A percentile compares a stretch with the other conserved stretches of the same genome.
Evolutionary conservation across 2,113 vertebrate genomes (phyloP).

Genomic region (Pica pica): DNA sequence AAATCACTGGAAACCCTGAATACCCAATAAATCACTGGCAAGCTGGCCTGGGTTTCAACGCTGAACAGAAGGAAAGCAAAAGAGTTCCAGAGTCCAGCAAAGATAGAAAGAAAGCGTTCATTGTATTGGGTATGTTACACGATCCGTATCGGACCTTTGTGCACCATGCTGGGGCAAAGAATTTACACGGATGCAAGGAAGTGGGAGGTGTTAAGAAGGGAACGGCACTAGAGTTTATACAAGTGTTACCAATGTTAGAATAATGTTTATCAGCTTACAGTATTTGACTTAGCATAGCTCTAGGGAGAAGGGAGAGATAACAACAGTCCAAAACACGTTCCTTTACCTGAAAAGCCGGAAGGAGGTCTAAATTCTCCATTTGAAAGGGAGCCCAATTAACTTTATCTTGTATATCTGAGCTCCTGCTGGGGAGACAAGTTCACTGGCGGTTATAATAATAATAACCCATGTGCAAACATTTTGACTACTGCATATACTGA

Average conservation of each 20-base stretch:
- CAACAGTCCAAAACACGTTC: slow-evolving; percentile 43
- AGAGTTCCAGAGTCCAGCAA: slow-evolving; percentile 16
- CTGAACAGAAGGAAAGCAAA: slow-evolving; percentile 34
- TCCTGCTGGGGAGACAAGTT: slow-evolving; percentile 46
- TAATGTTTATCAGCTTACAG: slow-evolving; percentile 54
- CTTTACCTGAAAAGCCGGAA: slow-evolving; percentile 54
- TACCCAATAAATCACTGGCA: slow-evolving; percentile 46
- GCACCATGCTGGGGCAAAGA: slow-evolving; percentile 27
- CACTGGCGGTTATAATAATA: slow-evolving; percentile 44
- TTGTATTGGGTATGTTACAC: slow-evolving; percentile 27
- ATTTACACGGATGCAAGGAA: slow-evolving; percentile 42
- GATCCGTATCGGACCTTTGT: slow-evolving; percentile 22
- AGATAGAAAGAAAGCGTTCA: slow-evolving; percentile 12
- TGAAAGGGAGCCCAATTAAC: slow-evolving; percentile 47
- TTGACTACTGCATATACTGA: background rate
- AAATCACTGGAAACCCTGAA: slow-evolving; percentile 31
- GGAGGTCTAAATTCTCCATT: slow-evolving; percentile 39
- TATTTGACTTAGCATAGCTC: slow-evolving; percentile 58
- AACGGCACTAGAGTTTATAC: background rate
- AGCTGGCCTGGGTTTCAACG: background rate
- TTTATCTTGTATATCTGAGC: slow-evolving; percentile 57
- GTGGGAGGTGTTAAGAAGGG: slow-evolving; percentile 34
- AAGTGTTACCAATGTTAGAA: slow-evolving; percentile 46
- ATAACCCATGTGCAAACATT: background rate
- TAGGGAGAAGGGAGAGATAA: slow-evolving; percentile 62